These are phyloP conservation scores for Silurus asotus DNA, from an alignment of 2,113 vertebrate genomes.

Conservation along the genomic window DNA sequence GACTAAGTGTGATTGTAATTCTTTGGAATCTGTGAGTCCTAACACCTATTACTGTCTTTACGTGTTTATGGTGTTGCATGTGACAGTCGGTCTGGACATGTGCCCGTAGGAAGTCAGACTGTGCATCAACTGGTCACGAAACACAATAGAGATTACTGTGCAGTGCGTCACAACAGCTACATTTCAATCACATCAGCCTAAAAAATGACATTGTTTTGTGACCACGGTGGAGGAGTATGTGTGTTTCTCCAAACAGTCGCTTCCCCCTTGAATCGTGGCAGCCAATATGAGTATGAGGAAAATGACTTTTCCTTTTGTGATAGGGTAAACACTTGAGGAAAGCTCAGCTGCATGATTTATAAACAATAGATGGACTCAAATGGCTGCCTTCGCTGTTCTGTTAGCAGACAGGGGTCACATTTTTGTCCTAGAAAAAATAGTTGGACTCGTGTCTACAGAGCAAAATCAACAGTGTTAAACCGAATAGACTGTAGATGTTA, in stretches of 20 bases:
- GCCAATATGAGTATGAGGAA: constrained; percentile 34
- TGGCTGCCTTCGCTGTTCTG: constrained; percentile 16
- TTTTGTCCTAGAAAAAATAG: background rate
- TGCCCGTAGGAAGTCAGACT: constrained; percentile 40
- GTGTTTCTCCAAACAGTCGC: constrained; percentile 32
- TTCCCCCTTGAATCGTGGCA: constrained; percentile 32
- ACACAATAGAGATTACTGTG: constrained; percentile 47
- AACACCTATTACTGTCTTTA: constrained; percentile 32
- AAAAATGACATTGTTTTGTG: constrained; percentile 29
- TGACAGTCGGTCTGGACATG: constrained; percentile 40
- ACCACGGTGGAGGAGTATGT: constrained; percentile 17
- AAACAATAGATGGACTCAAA: constrained; percentile 48
- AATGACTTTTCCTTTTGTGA: constrained; percentile 42
- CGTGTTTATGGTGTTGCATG: constrained; percentile 17
- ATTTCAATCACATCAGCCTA: constrained; percentile 34
- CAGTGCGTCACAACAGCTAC: constrained; percentile 41
- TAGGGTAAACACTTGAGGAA: constrained; percentile 49
- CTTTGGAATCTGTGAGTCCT: background rate
- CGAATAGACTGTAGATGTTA: background rate
- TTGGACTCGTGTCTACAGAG: background rate
- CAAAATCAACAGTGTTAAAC: background rate
- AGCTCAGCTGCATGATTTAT: constrained; percentile 43
- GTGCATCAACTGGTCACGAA: constrained; percentile 40
- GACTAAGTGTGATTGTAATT: background rate
- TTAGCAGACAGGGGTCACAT: constrained; percentile 42